phyloP scores from a whole-genome alignment of 30 jellyfish, hydroid and myxozoan genomes.

The Aurelia sp. region DNA sequence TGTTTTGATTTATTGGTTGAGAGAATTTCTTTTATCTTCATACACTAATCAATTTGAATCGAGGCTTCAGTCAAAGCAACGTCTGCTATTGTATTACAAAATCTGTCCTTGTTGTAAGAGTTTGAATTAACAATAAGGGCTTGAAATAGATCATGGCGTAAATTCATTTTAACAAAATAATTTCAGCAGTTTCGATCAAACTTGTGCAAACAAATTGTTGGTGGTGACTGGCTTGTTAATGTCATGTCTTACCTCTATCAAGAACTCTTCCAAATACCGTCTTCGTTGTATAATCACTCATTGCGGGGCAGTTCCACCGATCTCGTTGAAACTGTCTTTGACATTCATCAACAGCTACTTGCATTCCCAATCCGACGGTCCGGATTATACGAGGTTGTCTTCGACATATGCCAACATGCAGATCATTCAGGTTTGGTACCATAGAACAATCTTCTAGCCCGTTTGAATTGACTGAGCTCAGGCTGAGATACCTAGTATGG shows the following conservation, averaged over 20 bases:
- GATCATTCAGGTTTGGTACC: slow-evolving; percentile 36
- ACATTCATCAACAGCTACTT: slow-evolving; percentile 86
- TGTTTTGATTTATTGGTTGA: no score
- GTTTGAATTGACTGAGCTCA: slow-evolving; percentile 36
- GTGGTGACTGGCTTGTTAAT: no score
- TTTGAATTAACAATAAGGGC: no score
- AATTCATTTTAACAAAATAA: no score
- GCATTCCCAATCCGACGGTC: slow-evolving; percentile 80
- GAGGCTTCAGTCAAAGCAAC: no score
- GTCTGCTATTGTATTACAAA: no score
- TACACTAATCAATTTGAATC: no score
- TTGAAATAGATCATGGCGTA: no score
- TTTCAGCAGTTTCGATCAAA: no score
- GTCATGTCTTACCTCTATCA: slow-evolving; percentile 66
- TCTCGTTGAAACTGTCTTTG: slow-evolving; percentile 82
- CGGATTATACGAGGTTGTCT: slow-evolving; percentile 40
- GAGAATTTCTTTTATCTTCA: no score
- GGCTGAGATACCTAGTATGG: slow-evolving; percentile 54
- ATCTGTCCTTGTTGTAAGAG: no score
- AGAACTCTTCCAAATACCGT: slow-evolving; percentile 85
- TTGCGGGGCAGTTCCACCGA: slow-evolving; percentile 90
- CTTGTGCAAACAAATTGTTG: no score
- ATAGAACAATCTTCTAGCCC: slow-evolving; percentile 30
- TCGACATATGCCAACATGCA: slow-evolving; percentile 45
- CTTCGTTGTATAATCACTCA: slow-evolving; percentile 13